Percentiles rank a stretch among this genome's conserved stretches.
These are phyloP conservation scores for Xestia ashworthii DNA, from an alignment of 2,888 invertebrate species.

Conservation along the genomic window DNA sequence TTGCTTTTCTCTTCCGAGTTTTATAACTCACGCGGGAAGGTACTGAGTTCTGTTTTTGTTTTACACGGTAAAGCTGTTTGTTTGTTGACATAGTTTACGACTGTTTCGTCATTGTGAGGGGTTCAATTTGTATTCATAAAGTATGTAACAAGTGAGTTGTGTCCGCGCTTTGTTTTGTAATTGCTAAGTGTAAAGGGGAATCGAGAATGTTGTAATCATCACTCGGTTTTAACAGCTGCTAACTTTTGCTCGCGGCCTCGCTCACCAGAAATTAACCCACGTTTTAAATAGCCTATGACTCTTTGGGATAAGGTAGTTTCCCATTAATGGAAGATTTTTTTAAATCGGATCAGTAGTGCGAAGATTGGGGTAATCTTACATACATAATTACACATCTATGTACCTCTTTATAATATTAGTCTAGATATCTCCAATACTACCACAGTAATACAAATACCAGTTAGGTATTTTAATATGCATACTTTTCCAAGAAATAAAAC, in stretches of 20 bases:
- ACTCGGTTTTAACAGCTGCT: not conserved
- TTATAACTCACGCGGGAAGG: slow-evolving; percentile 53
- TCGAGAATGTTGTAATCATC: not conserved
- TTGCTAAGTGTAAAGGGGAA: not conserved
- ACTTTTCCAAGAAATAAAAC: not conserved
- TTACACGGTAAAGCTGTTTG: slow-evolving; percentile 21
- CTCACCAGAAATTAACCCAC: too few relatives aligned
- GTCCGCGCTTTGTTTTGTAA: not conserved
- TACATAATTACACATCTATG: too few relatives aligned
- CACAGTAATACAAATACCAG: too few relatives aligned
- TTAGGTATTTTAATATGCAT: too few relatives aligned
- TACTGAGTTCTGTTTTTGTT: slow-evolving; percentile 40
- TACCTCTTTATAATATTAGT: too few relatives aligned
- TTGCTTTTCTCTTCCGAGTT: slow-evolving; percentile 46
- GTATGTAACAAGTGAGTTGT: not conserved
- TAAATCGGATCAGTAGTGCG: too few relatives aligned
- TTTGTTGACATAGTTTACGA: slow-evolving; percentile 27
- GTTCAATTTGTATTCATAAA: slow-evolving; percentile 15
- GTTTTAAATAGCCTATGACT: too few relatives aligned
- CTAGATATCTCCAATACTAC: too few relatives aligned
- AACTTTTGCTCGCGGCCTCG: too few relatives aligned
- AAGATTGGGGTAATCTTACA: too few relatives aligned
- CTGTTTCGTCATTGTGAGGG: slow-evolving; percentile 34
- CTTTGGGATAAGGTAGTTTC: too few relatives aligned
- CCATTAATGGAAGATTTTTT: too few relatives aligned